A percentile compares a stretch with the other conserved stretches of the same genome.
phyloP scores from a whole-genome alignment of 2,113 vertebrate species.

The Lampris megalopsis region DNA sequence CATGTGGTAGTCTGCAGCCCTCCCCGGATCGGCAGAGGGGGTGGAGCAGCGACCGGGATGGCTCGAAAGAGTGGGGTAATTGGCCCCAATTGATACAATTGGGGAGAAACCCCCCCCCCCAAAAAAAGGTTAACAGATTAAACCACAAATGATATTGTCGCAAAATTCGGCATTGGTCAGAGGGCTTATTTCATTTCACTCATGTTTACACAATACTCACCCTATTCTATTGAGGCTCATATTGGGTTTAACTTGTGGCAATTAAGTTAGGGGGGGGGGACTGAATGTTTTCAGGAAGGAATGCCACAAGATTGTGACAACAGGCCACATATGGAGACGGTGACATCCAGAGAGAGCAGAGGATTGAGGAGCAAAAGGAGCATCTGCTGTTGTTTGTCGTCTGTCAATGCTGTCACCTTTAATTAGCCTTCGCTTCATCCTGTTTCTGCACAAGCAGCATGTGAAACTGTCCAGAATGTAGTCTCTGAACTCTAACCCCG shows the following conservation, averaged over 20 bases:
- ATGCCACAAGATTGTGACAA: constrained; percentile 30
- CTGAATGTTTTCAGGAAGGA: constrained; percentile 11
- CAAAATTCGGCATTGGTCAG: too few species aligned
- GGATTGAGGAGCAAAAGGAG: constrained; percentile 41
- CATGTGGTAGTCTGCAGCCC: too few species aligned
- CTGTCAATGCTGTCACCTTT: constrained; percentile 34
- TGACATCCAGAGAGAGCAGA: constrained; percentile 18
- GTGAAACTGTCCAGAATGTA: background rate
- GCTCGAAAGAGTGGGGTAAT: too few species aligned
- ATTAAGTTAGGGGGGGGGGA: background rate
- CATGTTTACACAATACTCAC: background rate
- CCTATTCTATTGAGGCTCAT: background rate
- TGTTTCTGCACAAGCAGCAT: constrained; percentile 1
- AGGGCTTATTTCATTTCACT: too few species aligned
- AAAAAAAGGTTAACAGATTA: too few species aligned
- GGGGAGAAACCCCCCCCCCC: too few species aligned
- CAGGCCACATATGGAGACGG: constrained; percentile 53
- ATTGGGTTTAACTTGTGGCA: background rate
- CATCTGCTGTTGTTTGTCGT: constrained; percentile 46
- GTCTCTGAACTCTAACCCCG: constrained; percentile 6
- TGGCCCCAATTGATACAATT: too few species aligned
- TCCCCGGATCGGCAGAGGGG: too few species aligned
- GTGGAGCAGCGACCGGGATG: too few species aligned
- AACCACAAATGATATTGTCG: too few species aligned
- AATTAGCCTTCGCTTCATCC: constrained; percentile 33